phyloP scores from a whole-genome alignment of 2,888 invertebrate species.

The Volucella zonaria region DNA sequence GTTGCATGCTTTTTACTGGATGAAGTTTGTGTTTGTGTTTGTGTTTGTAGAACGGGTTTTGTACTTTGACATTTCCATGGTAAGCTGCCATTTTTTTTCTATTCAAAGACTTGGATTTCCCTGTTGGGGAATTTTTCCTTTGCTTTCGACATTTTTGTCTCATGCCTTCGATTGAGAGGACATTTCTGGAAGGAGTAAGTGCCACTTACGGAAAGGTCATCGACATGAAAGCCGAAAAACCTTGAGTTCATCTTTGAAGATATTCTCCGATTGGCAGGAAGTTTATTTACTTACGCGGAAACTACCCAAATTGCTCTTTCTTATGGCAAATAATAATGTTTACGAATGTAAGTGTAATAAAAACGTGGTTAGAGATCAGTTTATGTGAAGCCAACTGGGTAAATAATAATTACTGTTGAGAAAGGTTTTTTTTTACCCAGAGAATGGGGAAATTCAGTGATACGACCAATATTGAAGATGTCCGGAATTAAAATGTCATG shows the following conservation, averaged over 20 bases:
- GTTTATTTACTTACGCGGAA: not conserved
- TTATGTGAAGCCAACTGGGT: not conserved
- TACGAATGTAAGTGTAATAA: not conserved
- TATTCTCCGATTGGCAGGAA: not conserved
- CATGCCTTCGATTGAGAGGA: too few species aligned
- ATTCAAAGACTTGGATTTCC: too few species aligned
- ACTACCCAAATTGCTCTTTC: conserved; percentile 1
- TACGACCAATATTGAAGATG: too few species aligned
- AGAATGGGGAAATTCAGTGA: too few species aligned
- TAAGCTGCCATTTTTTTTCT: not conserved
- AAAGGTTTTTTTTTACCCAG: too few species aligned
- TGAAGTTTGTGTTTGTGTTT: not conserved
- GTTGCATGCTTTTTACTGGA: too few species aligned
- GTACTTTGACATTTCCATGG: too few species aligned
- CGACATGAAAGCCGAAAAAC: not conserved
- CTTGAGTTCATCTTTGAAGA: not conserved
- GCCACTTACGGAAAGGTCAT: conserved; percentile 1
- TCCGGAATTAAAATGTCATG: too few species aligned
- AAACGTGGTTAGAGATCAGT: not conserved
- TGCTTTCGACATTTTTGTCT: too few species aligned
- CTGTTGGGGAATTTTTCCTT: too few species aligned
- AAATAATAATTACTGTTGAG: not conserved
- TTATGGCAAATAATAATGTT: not conserved
- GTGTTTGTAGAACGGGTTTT: not conserved
- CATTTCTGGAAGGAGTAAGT: not conserved